These are phyloP conservation scores for Poeciliopsis prolifica DNA, from an alignment of 2,113 vertebrate species.

Conservation along the genomic window DNA sequence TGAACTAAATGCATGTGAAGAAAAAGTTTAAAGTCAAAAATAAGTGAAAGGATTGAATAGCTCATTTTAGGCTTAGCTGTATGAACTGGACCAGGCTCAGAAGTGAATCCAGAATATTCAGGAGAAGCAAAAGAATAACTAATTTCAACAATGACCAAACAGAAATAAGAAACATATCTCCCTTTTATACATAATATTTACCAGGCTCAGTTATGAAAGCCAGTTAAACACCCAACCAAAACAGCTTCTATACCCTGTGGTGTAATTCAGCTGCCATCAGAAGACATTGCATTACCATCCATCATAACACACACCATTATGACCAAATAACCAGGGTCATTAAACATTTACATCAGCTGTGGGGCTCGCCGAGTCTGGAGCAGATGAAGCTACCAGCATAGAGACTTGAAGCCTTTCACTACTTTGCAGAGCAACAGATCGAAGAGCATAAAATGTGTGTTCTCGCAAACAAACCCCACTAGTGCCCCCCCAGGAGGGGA, in stretches of 20 bases:
- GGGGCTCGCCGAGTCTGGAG: conserved; percentile 47
- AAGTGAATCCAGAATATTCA: background rate
- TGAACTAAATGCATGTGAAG: no score
- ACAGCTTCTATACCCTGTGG: conserved; percentile 52
- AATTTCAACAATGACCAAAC: background rate
- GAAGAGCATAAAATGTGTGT: conserved; percentile 73
- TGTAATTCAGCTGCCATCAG: conserved; percentile 50
- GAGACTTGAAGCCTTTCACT: conserved; percentile 54
- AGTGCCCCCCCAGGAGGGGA: conserved; percentile 55
- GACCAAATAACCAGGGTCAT: conserved; percentile 71
- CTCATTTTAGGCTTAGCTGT: no score
- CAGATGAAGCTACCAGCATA: conserved; percentile 24
- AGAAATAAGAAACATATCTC: background rate
- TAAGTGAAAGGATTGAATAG: no score
- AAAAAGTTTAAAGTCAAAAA: no score
- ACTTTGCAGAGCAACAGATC: conserved; percentile 68
- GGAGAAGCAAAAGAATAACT: background rate
- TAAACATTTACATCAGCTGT: conserved; percentile 72
- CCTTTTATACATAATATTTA: conserved; percentile 15
- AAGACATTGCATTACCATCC: conserved; percentile 67
- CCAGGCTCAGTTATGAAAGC: conserved; percentile 24
- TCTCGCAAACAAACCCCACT: conserved; percentile 68
- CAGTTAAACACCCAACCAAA: conserved; percentile 65
- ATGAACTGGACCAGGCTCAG: no score
- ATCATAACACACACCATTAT: conserved; percentile 70